Evolutionary conservation across 2,113 vertebrate species (phyloP).

Genomic region (Falcunculus frontatus): DNA sequence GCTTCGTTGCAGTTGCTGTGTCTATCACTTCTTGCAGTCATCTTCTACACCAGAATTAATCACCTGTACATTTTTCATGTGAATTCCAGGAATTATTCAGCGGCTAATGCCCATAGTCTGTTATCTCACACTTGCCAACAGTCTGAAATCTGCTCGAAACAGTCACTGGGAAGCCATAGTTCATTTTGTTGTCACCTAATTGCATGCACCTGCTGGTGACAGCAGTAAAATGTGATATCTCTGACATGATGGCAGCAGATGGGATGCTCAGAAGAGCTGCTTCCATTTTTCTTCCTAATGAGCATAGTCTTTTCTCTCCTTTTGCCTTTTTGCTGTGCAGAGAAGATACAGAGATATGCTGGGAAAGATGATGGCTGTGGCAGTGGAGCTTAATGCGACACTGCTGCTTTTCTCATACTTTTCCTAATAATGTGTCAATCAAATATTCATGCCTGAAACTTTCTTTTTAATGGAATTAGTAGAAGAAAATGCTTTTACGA

Average conservation of each 20-base stretch:
- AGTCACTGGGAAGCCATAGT: conserved; percentile 38
- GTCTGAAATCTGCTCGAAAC: background rate
- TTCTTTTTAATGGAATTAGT: conserved; percentile 24
- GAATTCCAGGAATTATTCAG: conserved; percentile 11
- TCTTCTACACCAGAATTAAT: background rate
- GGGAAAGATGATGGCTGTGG: background rate
- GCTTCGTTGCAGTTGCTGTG: background rate
- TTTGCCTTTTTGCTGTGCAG: background rate
- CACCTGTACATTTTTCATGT: background rate
- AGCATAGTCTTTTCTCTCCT: conserved; percentile 26
- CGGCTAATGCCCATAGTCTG: background rate
- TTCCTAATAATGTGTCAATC: conserved; percentile 19
- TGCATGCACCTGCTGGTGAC: conserved; percentile 57
- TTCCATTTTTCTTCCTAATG: conserved; percentile 63
- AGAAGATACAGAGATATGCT: background rate
- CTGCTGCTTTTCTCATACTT: background rate
- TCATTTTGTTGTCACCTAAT: conserved; percentile 62
- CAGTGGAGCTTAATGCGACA: background rate
- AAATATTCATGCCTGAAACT: background rate
- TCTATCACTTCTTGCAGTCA: background rate
- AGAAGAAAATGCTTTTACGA: background rate
- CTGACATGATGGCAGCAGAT: conserved; percentile 53
- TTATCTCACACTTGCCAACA: conserved; percentile 9
- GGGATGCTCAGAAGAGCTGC: conserved; percentile 24
- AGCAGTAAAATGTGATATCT: conserved; percentile 43